These are phyloP conservation scores for Spea bombifrons DNA, from an alignment of 2,113 vertebrate genomes.

Conservation along the genomic window DNA sequence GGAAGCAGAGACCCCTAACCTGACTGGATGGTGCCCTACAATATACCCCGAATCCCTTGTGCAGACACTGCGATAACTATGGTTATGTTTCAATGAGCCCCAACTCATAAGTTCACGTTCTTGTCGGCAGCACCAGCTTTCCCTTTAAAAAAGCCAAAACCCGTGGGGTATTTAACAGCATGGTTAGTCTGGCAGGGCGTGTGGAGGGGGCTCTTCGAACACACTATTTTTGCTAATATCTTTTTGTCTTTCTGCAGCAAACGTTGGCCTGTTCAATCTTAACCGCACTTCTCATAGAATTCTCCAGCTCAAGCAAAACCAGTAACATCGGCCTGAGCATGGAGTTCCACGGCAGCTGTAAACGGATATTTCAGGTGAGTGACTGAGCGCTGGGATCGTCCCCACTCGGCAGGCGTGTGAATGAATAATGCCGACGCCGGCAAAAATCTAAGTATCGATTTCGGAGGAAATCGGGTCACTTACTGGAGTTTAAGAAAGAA, in stretches of 20 bases:
- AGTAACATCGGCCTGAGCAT: slow-evolving; percentile 98
- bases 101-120: no score
- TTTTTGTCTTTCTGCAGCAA: slow-evolving; percentile 75
- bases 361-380: slow-evolving; percentile 94
- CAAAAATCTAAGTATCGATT: not conserved
- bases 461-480: not conserved
- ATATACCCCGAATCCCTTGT: no score
- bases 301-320: slow-evolving; percentile 98
- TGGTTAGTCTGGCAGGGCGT: no score
- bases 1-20: no score
- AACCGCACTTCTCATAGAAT: slow-evolving; percentile 91
- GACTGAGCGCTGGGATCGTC: not conserved
- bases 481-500: not conserved
- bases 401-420: no score
- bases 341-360: slow-evolving; percentile 98
- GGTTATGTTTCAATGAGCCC: no score
- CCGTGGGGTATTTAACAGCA: no score
- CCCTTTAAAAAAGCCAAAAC: no score
- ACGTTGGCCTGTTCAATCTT: slow-evolving; percentile 97
- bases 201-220: not conserved
- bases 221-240: not conserved
- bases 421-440: no score
- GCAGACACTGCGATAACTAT: no score
- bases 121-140: no score
- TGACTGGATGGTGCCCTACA: no score